Evolutionary conservation across 2,113 vertebrate species (phyloP).

Genomic region (Bucco capensis): DNA sequence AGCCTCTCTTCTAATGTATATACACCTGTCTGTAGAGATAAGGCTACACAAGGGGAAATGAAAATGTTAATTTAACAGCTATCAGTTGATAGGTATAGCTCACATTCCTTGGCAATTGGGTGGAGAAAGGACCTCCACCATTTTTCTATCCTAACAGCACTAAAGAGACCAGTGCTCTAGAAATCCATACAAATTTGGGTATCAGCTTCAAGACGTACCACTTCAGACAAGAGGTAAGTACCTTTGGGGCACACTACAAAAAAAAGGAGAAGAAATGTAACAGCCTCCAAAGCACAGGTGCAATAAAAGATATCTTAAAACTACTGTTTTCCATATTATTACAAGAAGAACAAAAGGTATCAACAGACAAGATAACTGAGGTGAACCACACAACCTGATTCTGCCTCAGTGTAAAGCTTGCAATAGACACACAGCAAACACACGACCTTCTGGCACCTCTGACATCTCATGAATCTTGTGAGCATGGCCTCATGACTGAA

Average conservation of each 20-base stretch:
- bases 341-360: too few species aligned
- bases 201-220: background rate
- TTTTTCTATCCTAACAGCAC: background rate
- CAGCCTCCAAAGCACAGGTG: accelerated
- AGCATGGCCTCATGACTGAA: background rate
- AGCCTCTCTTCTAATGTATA: background rate
- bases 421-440: too few species aligned
- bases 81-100: background rate
- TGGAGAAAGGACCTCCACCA: background rate
- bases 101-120: background rate
- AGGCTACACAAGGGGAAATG: background rate
- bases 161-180: background rate
- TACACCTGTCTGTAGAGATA: constrained; percentile 46
- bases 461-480: too few species aligned
- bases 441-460: too few species aligned
- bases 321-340: too few species aligned
- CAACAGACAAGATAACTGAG: too few species aligned
- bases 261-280: background rate
- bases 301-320: background rate
- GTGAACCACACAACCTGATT: too few species aligned
- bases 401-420: too few species aligned
- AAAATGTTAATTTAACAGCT: constrained; percentile 22
- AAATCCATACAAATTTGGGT: background rate
- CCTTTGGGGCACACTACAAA: background rate
- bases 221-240: background rate